A percentile compares a stretch with the other conserved stretches of the same genome.
Evolutionary conservation across 2,113 vertebrate genomes (phyloP).

Genomic region (zebrafish (Danio rerio)): DNA sequence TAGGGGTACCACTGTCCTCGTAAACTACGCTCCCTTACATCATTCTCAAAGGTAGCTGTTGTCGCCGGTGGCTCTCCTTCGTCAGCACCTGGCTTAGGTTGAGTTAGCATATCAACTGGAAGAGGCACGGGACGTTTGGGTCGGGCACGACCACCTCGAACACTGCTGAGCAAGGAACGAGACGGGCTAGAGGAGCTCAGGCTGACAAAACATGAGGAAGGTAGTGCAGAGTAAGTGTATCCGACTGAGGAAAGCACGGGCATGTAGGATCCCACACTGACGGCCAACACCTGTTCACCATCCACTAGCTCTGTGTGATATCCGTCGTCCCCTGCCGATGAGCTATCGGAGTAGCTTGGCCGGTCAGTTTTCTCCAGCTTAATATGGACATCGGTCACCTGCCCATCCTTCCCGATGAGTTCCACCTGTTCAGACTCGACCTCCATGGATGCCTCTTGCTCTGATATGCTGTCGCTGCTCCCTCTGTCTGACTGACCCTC

Average conservation of each 20-base stretch:
- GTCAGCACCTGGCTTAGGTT: slow-evolving; percentile 67
- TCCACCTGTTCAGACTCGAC: slow-evolving; percentile 91
- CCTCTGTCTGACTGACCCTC: slow-evolving; percentile 95
- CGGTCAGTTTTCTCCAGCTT: slow-evolving; percentile 93
- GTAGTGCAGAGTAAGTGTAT: slow-evolving; percentile 85
- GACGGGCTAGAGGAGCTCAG: slow-evolving; percentile 91
- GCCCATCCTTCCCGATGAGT: slow-evolving; percentile 87
- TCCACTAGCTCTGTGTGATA: slow-evolving; percentile 97
- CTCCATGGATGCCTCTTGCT: slow-evolving; percentile 92
- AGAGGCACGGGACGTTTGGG: slow-evolving; percentile 82
- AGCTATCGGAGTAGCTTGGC: slow-evolving; percentile 94
- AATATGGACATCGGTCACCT: slow-evolving; percentile 91
- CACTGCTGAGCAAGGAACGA: slow-evolving; percentile 91
- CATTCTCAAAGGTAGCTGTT: slow-evolving; percentile 82
- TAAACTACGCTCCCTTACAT: slow-evolving; percentile 86
- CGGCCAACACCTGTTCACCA: slow-evolving; percentile 93
- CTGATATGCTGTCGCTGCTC: slow-evolving; percentile 91
- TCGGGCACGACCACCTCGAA: slow-evolving; percentile 87
- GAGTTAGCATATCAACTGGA: slow-evolving; percentile 67
- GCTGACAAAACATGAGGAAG: slow-evolving; percentile 84
- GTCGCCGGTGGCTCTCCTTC: slow-evolving; percentile 67
- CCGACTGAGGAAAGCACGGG: slow-evolving; percentile 87
- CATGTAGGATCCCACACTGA: slow-evolving; percentile 92
- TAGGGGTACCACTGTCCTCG: slow-evolving; percentile 95
- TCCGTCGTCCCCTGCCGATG: slow-evolving; percentile 93